Conservation (phyloP, 2,888 invertebrate genomes). For the Elaeidobius kamerunicus region DNA sequence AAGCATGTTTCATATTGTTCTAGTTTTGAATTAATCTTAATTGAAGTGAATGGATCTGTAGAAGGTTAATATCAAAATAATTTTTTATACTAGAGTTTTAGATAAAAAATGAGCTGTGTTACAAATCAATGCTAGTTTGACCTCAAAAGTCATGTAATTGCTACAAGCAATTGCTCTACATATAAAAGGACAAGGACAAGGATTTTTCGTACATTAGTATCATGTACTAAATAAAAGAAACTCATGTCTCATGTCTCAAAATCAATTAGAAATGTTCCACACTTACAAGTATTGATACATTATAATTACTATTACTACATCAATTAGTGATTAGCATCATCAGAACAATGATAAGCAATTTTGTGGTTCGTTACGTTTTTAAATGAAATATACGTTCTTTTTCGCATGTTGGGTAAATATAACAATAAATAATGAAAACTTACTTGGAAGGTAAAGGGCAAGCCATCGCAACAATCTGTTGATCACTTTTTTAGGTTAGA, state of each 20-base stretch:
- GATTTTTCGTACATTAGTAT: background rate
- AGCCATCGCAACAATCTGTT: constrained; percentile 34
- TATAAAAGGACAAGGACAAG: constrained; percentile 15
- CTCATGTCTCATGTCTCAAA: no score
- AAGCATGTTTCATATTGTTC: no score
- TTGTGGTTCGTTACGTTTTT: constrained; percentile 2
- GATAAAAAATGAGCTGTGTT: no score
- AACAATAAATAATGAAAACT: constrained; percentile 9
- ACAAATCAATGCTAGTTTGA: background rate
- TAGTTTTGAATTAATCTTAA: no score
- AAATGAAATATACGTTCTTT: no score
- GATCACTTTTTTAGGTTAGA: constrained; percentile 20
- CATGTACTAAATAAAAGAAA: no score
- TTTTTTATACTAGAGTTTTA: no score
- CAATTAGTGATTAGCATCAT: constrained; percentile 12
- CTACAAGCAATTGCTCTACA: constrained; percentile 17
- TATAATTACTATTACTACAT: background rate
- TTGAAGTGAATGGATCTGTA: no score
- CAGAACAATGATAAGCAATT: constrained; percentile 13
- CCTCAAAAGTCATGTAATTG: background rate
- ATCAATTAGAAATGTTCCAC: background rate
- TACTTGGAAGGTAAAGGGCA: constrained; percentile 26
- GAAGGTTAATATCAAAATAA: no score
- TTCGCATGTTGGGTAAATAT: no score
- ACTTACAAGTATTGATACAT: background rate